Base-by-base conservation (phyloP, 2,888 invertebrate genomes). In the Acanthosoma haemorrhoidale region DNA sequence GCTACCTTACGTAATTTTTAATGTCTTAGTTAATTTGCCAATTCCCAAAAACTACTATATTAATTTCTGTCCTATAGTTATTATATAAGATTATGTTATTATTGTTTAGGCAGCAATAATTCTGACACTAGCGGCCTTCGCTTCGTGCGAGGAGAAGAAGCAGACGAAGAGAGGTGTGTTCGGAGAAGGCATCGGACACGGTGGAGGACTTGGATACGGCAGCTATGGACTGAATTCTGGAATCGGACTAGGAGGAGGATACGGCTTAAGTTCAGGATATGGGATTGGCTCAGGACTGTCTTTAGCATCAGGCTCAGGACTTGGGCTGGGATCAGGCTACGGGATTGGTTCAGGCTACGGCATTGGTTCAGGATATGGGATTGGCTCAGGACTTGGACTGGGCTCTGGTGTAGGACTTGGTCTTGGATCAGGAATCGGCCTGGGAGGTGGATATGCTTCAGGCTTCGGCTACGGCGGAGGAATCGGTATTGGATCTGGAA, bases 71-170 rank as follows among this genome's bases (percentile, higher is more conserved):
- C n/a, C n/a, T n/a, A n/a, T n/a, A n/a, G n/a, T n/a, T n/a, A n/a
- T n/a, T n/a, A n/a, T n/a, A n/a, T n/a, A n/a, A n/a, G n/a, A n/a
- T n/a, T n/a, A n/a, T n/a, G n/a, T n/a, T n/a, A n/a, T 36, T 11
- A 36, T 8, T 8, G 11, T 59, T 31, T 34, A 59, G 59, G 59
- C 16, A 6, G 13, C 15, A 21, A 2, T 59, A 2, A 8, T 59
- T 5, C 32, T 59, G 11, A 13, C 15, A 2, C 59, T 59, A 1
- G 32, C 32, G n/a, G 59, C 59, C 3, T 32, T 59, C 6, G 31
- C 59, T n/a, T 31, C 59, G 11, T 59, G 59, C 15, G 59, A 59
- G 16, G 59, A 59, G 5, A 59, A 59, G 59, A 59, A 59, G 16
- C 34, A 59, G 16, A 15, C 59, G 6, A 59, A 59, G 18, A 13